Evolutionary conservation across 2,797 vertebrate genomes (phyloP).

Genomic region (Parauchenoglanis punctatus): DNA sequence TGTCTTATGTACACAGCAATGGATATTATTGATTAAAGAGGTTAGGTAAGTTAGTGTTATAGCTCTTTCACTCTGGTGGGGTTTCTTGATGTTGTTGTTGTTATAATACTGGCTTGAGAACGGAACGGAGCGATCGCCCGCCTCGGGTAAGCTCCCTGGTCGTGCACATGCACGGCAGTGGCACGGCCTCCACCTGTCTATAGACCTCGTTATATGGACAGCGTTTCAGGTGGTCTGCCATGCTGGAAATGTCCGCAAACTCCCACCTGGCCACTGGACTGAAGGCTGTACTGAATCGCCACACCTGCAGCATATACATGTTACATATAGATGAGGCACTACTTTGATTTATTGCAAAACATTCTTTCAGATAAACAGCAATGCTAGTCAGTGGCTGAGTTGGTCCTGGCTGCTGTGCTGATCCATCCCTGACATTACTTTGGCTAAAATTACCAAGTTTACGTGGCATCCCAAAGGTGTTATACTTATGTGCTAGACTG

Average conservation of each 20-base stretch:
- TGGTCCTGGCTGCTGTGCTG: background rate
- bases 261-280: conserved; percentile 91
- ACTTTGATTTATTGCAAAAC: background rate
- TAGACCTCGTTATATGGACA: conserved; percentile 90
- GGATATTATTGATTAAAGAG: conserved; percentile 76
- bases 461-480: background rate
- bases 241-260: conserved; percentile 91
- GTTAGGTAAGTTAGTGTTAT: conserved; percentile 71
- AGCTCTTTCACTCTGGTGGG: conserved; percentile 61
- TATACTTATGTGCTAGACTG: background rate
- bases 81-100: conserved; percentile 16
- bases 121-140: conserved; percentile 87
- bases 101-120: conserved; percentile 83
- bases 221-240: conserved; percentile 94
- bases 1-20: conserved; percentile 80
- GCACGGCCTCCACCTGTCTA: conserved; percentile 88
- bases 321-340: background rate
- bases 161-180: conserved; percentile 94
- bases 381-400: background rate
- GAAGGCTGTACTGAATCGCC: conserved; percentile 97
- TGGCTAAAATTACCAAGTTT: background rate
- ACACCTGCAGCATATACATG: conserved; percentile 77
- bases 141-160: conserved; percentile 83
- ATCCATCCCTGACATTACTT: background rate
- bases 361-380: background rate